phyloP scores from a whole-genome alignment of 2,888 invertebrate genomes.

The Sesia bembeciformis region DNA sequence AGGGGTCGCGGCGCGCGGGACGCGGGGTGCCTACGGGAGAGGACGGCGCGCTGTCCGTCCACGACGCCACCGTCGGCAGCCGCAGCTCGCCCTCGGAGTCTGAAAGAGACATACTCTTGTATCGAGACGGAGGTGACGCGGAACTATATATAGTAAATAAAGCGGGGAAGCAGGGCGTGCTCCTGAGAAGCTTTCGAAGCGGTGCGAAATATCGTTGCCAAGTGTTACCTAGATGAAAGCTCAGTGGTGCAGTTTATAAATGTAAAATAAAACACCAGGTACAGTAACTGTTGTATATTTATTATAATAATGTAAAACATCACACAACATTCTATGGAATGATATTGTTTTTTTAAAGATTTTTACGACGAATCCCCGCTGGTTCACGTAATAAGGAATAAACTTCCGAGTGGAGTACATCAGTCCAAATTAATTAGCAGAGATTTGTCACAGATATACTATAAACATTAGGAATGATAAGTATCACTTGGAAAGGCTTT shows the following conservation, averaged over 20 bases:
- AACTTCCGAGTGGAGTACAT: too few relatives aligned
- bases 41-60: constrained; percentile 23
- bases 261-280: background rate
- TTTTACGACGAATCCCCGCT: too few relatives aligned
- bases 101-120: background rate
- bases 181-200: constrained; percentile 1
- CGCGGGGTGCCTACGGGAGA: constrained; percentile 32
- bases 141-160: constrained; percentile 1
- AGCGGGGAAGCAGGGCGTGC: constrained; percentile 10
- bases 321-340: background rate
- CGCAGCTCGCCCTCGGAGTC: constrained; percentile 56
- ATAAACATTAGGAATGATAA: too few relatives aligned
- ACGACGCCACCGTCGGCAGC: constrained; percentile 19
- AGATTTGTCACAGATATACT: too few relatives aligned
- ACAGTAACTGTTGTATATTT: constrained; percentile 39
- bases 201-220: background rate
- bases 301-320: constrained; percentile 9
- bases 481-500: too few relatives aligned
- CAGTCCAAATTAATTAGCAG: too few relatives aligned
- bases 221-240: background rate
- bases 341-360: too few relatives aligned
- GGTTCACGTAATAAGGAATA: too few relatives aligned
- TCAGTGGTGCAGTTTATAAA: background rate
- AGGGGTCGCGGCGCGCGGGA: constrained; percentile 38
- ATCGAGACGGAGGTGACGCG: background rate